These are phyloP conservation scores for Arenicola marina DNA, from an alignment of 2,888 invertebrate species.

Conservation along the genomic window DNA sequence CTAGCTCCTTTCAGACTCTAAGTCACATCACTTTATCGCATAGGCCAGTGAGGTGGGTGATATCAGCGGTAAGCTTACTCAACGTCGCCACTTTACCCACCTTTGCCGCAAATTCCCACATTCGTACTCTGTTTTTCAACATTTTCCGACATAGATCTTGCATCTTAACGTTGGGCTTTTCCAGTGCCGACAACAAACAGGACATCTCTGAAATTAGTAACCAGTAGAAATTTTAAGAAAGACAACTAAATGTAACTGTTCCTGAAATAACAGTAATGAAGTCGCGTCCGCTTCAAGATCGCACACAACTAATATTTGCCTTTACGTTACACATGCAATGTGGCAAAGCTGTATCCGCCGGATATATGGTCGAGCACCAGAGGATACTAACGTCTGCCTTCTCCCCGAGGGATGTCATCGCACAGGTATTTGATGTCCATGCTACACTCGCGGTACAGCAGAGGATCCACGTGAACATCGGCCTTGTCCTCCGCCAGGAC, in stretches of 20 bases:
- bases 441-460: conserved; percentile 85
- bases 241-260: no score
- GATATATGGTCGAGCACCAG: no score
- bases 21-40: no score
- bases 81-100: no score
- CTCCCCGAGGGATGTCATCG: conserved; percentile 75
- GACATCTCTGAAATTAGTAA: conserved; percentile 49
- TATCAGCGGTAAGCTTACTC: no score
- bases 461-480: conserved; percentile 93
- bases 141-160: conserved; percentile 79
- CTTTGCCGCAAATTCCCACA: conserved; percentile 84
- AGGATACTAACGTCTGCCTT: conserved; percentile 72
- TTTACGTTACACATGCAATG: no score
- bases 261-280: no score
- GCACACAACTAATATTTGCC: no score
- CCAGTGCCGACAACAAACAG: conserved; percentile 60
- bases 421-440: conserved; percentile 69
- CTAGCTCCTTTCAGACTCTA: no score
- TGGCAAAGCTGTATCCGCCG: no score
- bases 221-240: neutral
- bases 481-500: conserved; percentile 83
- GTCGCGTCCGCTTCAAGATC: no score
- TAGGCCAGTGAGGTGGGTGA: no score
- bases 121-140: conserved; percentile 80
- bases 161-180: conserved; percentile 72